Base-by-base conservation (phyloP, 2,797 vertebrate genomes). In the Crypturellus tataupa region DNA sequence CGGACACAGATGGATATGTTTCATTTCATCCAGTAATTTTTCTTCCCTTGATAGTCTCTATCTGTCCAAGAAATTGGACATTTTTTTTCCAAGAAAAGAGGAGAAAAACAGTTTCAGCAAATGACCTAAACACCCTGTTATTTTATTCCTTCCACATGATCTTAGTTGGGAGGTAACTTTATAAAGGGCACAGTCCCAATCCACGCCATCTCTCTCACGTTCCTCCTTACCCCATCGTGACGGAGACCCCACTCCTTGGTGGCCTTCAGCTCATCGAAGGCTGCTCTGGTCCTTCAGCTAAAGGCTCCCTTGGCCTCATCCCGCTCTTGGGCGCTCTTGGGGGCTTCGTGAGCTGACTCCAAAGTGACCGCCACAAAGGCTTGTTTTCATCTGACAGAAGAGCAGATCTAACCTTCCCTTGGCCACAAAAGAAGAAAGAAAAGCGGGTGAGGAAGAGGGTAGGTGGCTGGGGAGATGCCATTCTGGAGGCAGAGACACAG, bases 51-150 rank as follows among this genome's bases (percentile, higher is more conserved):
- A 18, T 94, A 85, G 79, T 91, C 80, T 78, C 76, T 80, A 7
- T 71, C 58, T 80, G 23, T 1, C 5, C 59, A 94, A 73, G 82
- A 92, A 94, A 92, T 85, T 83, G 82, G 87, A 92, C 89, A 89
- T 92, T 95, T 92, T 85, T 83, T 93, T 80, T 2, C 49, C 94
- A 87, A 89, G 89, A 96, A 87, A 82, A 39, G 81, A 94, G 89
- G 92, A 93, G 94, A 95, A 87, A 71, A 67, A 33, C 47, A 49
- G 25, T 93, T 90, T 68, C 93, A 87, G 89, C 76, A 96, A 96
- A 92, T 85, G 91, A 85, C 89, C 62, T 90, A 69, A 92, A 89
- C 81, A 93, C 44, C 44, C 89, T 62, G 95, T 93, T 96, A 94
- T 93, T 94, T 85, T 88, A 71, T 80, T 75, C 90, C 89, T 96